phyloP scores from a whole-genome alignment of 2,113 vertebrate species.

The Dolichallabes microphthalmus region DNA sequence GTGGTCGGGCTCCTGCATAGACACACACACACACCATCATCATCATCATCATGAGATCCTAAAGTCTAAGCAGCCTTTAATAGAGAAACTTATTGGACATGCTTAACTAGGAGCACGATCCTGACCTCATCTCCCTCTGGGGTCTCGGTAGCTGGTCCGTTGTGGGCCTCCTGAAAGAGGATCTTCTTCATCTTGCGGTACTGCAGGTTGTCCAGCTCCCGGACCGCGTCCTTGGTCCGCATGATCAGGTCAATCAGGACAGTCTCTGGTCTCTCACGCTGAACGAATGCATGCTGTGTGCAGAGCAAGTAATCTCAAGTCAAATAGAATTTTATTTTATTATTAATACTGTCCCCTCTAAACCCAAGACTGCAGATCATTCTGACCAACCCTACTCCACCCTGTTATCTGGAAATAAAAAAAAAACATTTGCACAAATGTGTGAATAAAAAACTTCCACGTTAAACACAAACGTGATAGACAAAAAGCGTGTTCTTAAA shows the following conservation, averaged over 20 bases:
- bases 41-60: background rate
- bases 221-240: constrained; percentile 80
- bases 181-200: constrained; percentile 95
- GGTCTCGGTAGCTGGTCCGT: constrained; percentile 81
- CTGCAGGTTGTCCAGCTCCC: constrained; percentile 89
- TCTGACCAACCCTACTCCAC: background rate
- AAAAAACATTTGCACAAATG: background rate
- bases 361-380: background rate
- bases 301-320: background rate
- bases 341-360: background rate
- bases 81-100: background rate
- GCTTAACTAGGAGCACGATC: background rate
- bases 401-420: no score
- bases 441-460: background rate
- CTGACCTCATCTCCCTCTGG: constrained; percentile 85
- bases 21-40: background rate
- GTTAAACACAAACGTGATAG: no score
- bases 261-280: constrained; percentile 48
- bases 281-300: constrained; percentile 83
- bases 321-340: background rate
- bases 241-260: constrained; percentile 54
- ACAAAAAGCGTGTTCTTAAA: no score
- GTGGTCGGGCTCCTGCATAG: constrained; percentile 85
- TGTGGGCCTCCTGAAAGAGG: constrained; percentile 87
- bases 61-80: background rate